Conservation (phyloP, 2,797 vertebrate genomes). For the Odontamblyopus rebecca region DNA sequence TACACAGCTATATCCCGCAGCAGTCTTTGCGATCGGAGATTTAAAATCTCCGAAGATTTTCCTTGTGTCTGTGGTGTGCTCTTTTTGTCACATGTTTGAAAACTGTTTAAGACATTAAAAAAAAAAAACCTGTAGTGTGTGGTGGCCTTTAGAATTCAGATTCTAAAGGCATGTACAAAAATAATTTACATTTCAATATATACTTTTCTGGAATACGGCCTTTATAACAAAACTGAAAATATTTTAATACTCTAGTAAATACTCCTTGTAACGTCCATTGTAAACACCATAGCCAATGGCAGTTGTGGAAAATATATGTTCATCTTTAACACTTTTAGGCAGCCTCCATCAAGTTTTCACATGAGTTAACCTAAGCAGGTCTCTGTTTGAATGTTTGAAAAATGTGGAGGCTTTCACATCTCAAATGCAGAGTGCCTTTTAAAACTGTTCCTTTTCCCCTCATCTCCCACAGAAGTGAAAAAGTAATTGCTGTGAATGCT, state of each 20-base stretch:
- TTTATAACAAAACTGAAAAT: too few species aligned
- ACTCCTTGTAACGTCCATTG: conserved; percentile 13
- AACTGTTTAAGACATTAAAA: too few species aligned
- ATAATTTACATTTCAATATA: conserved; percentile 32
- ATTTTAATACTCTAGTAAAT: conserved; percentile 4
- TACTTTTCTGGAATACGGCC: too few species aligned
- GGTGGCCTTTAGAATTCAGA: background rate
- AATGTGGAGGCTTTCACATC: conserved; percentile 25
- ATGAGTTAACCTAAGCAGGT: conserved; percentile 8
- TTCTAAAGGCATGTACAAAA: conserved; percentile 57
- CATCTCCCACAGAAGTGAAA: conserved; percentile 57
- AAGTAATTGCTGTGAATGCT: conserved; percentile 54
- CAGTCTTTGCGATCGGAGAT: too few species aligned
- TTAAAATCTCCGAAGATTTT: too few species aligned
- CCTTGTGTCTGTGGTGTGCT: too few species aligned
- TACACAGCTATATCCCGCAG: too few species aligned
- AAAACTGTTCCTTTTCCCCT: conserved; percentile 44
- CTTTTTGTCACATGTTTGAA: too few species aligned
- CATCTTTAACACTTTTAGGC: conserved; percentile 21
- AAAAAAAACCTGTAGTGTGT: too few species aligned
- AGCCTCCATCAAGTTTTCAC: conserved; percentile 12
- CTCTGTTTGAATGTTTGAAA: conserved; percentile 34
- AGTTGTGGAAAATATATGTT: conserved; percentile 24
- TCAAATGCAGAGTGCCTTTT: conserved; percentile 35
- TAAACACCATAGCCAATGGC: background rate